Base-by-base conservation (phyloP, 1,140 invertebrate genomes). In the Sweltsa coloradensis region DNA sequence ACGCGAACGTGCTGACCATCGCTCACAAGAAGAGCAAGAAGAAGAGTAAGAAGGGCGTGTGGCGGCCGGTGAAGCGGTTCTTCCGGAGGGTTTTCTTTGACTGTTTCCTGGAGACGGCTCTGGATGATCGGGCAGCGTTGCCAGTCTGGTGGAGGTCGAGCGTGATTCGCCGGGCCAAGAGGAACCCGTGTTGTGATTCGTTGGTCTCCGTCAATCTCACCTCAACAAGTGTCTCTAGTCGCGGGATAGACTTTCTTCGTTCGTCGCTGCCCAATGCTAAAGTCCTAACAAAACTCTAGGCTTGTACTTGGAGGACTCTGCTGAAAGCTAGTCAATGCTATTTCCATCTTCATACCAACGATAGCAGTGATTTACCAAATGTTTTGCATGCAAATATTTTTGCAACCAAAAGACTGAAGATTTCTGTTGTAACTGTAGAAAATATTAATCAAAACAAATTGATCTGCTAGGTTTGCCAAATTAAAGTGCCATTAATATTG, bases 181-280 rank as follows among this genome's bases (percentile, higher is more conserved):
- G 43, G 26, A 51, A 47, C 29, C 27, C 50, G 11, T 51, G 50
- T 42, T 51, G 50, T 25, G 3, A 11, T 13, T 41, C 50, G 7
- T 18, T 51, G 13, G 16, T 44, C 9, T 9, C 47, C 21, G 39
- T 46, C 19, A 47, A 51, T 42, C 37, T 51, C 6, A 22, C 34
- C 0, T 19, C 44, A 2, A 51, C 50, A 13, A 18, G 26, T 14
- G 45, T 51, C 2, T 34, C 50, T 14, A 26, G 18, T 21, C 22
- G 16, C n/a, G 50, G 50, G 7, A 21, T 51, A 5, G 21, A 42
- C 6, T 37, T 51, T 27, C 23, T 51, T 13, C 36, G 37, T 22
- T 34, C 50, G 11, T 47, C 37, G 25, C 36, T 45, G 0, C 29
- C 50, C 6, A 11, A 22, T 11, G 45, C 27, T 2, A 34, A 34